Percentiles rank a stretch among this genome's conserved stretches.
Conservation (phyloP, 2,888 invertebrate species). For the Meteorus colon region DNA sequence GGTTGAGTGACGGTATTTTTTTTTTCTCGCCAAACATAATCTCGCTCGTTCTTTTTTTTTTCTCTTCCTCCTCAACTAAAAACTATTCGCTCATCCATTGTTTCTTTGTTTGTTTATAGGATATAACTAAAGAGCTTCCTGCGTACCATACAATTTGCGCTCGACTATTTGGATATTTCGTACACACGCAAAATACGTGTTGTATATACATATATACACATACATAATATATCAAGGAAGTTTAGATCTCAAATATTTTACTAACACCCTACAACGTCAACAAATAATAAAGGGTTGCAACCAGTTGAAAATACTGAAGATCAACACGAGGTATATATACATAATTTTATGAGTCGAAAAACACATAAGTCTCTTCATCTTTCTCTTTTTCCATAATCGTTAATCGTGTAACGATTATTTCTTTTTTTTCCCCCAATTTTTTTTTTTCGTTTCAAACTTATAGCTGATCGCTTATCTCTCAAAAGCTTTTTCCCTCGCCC, state of each 20-base stretch:
- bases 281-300: slow-evolving; percentile 18
- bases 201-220: neutral
- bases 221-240: neutral
- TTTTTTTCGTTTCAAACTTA: slow-evolving; percentile 2
- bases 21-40: slow-evolving; percentile 14
- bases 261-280: neutral
- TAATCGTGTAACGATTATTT: slow-evolving; percentile 8
- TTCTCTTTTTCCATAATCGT: slow-evolving; percentile 17
- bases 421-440: neutral
- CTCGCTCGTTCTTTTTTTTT: neutral
- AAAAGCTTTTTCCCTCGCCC: slow-evolving; percentile 14
- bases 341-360: slow-evolving; percentile 12
- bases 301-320: neutral
- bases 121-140: slow-evolving; percentile 22
- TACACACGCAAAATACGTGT: neutral
- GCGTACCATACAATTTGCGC: slow-evolving; percentile 18
- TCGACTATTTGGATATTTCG: slow-evolving; percentile 8
- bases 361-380: neutral
- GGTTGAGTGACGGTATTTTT: slow-evolving; percentile 14
- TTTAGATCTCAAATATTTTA: slow-evolving; percentile 10
- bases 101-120: slow-evolving; percentile 33
- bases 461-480: slow-evolving; percentile 2
- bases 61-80: neutral
- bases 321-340: neutral
- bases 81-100: slow-evolving; percentile 11